Conservation (phyloP, 2,888 invertebrate species). For the Villa cingulata region DNA sequence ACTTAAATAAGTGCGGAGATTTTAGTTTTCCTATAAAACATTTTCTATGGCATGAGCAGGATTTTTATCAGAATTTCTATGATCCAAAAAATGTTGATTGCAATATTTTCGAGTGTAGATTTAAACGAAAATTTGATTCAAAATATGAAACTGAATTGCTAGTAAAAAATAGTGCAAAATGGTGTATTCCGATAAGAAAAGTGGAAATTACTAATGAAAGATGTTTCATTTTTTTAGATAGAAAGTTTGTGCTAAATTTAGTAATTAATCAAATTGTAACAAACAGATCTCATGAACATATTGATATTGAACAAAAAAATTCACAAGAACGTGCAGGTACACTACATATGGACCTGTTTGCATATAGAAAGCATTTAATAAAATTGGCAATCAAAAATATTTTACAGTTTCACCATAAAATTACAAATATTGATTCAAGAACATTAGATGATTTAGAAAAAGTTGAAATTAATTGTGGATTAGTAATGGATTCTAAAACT, state of each 20-base stretch:
- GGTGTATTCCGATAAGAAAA: slow-evolving; percentile 20
- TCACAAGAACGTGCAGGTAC: neutral
- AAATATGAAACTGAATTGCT: neutral
- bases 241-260: slow-evolving; percentile 14
- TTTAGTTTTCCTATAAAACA: no score
- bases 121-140: neutral
- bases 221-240: slow-evolving; percentile 20
- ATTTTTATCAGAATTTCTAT: no score
- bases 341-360: slow-evolving; percentile 16
- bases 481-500: slow-evolving; percentile 44
- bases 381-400: slow-evolving; percentile 27
- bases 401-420: slow-evolving; percentile 9
- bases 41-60: no score
- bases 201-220: slow-evolving; percentile 19
- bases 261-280: slow-evolving; percentile 18
- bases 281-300: no score
- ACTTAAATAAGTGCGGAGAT: no score
- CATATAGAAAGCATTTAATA: slow-evolving; percentile 31
- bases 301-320: neutral
- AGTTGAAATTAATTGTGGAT: slow-evolving; percentile 39
- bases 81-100: no score
- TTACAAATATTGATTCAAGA: neutral
- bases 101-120: neutral
- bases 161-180: slow-evolving; percentile 15
- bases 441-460: slow-evolving; percentile 11